Evolutionary conservation across 2,888 invertebrate species (phyloP).

Genomic region (Netelia inedita): DNA sequence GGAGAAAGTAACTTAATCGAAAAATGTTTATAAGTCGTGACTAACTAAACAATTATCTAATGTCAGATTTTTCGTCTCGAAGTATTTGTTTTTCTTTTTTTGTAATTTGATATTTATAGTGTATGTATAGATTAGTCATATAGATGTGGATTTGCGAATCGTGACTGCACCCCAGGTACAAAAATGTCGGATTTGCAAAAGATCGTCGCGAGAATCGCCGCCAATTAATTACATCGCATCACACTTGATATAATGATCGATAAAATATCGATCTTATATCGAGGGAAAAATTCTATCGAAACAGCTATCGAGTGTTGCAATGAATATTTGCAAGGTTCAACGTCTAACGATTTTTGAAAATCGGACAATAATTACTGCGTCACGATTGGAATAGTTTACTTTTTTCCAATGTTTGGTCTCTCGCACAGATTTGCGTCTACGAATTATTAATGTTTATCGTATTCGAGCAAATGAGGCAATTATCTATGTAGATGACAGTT

Average conservation of each 20-base stretch:
- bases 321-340: constrained; percentile 17
- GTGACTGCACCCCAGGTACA: constrained; percentile 72
- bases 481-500: constrained; percentile 27
- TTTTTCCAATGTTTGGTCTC: constrained; percentile 16
- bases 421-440: constrained; percentile 2
- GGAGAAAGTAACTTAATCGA: constrained; percentile 48
- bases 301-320: constrained; percentile 24
- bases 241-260: constrained; percentile 18
- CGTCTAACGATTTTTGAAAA: constrained; percentile 14
- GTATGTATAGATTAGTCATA: constrained; percentile 50
- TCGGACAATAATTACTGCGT: constrained; percentile 25
- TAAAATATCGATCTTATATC: constrained; percentile 32
- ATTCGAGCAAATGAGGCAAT: constrained; percentile 16
- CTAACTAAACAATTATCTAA: constrained; percentile 42
- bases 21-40: constrained; percentile 46
- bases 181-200: constrained; percentile 62
- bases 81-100: constrained; percentile 23
- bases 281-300: constrained; percentile 24
- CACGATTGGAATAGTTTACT: constrained; percentile 26
- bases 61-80: constrained; percentile 12
- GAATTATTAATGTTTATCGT: constrained; percentile 17
- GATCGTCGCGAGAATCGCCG: constrained; percentile 42
- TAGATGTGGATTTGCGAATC: constrained; percentile 64
- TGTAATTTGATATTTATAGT: constrained; percentile 28
- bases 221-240: constrained; percentile 35